phyloP scores from a whole-genome alignment of 2,113 vertebrate species.

The Seriola quinqueradiata region DNA sequence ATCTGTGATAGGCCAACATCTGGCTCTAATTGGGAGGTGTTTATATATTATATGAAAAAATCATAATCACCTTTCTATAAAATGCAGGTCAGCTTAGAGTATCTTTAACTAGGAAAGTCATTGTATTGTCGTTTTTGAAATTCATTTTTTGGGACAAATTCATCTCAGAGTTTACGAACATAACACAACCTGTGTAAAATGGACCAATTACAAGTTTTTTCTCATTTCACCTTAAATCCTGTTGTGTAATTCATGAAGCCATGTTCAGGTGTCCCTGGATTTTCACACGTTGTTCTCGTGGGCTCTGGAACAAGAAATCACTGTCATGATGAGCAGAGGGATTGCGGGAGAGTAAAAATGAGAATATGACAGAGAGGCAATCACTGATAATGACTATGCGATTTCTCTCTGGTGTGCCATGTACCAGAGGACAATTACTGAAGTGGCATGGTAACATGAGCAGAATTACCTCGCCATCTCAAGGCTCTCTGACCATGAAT shows the following conservation, averaged over 20 bases:
- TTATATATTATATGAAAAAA: background rate
- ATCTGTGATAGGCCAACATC: too few relatives aligned
- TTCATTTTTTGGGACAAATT: background rate
- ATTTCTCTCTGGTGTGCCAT: constrained; percentile 52
- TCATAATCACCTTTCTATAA: background rate
- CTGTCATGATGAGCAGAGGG: constrained; percentile 29
- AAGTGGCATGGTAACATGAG: constrained; percentile 26
- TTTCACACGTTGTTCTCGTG: constrained; percentile 93
- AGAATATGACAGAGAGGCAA: constrained; percentile 46
- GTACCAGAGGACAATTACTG: constrained; percentile 44
- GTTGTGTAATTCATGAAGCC: constrained; percentile 96
- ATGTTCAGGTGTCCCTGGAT: constrained; percentile 92
- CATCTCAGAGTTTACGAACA: background rate
- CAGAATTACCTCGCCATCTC: constrained; percentile 12
- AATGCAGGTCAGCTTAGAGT: background rate
- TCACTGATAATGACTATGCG: constrained; percentile 54
- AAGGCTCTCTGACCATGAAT: constrained; percentile 4
- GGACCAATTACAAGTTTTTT: background rate
- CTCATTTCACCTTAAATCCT: constrained; percentile 92
- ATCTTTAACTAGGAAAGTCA: background rate
- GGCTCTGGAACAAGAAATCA: constrained; percentile 87
- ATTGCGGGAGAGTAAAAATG: constrained; percentile 40
- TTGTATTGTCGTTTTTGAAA: constrained; percentile 1
- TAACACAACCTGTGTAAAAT: background rate
- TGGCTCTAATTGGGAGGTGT: too few relatives aligned